Percentiles rank a stretch among this genome's conserved stretches.
Evolutionary conservation across 1,140 invertebrate species (phyloP).

Genomic region (Helicoverpa zea): DNA sequence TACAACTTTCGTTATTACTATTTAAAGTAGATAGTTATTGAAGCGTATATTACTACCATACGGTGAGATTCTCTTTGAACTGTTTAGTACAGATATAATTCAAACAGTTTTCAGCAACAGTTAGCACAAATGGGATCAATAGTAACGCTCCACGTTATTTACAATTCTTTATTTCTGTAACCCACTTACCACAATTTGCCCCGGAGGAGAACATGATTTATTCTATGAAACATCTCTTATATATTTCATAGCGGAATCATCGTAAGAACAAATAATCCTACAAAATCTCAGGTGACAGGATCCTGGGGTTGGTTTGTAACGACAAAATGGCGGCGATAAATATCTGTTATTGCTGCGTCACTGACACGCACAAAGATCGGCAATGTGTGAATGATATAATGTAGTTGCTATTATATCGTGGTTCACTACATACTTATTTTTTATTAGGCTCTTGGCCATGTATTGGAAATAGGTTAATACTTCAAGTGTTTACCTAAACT

Average conservation of each 20-base stretch:
- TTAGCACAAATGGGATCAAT: no score
- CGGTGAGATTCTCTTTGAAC: background rate
- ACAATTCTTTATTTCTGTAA: background rate
- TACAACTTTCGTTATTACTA: background rate
- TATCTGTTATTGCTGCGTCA: conserved; percentile 50
- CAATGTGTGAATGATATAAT: conserved; percentile 50
- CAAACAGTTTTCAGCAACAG: conserved; percentile 1
- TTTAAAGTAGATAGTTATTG: background rate
- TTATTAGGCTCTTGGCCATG: conserved; percentile 15
- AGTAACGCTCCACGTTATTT: background rate
- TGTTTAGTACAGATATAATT: background rate
- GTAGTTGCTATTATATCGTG: conserved; percentile 4
- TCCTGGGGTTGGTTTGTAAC: conserved; percentile 33
- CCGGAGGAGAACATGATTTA: background rate
- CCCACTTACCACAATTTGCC: background rate
- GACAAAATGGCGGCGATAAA: conserved; percentile 46
- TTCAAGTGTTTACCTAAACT: background rate
- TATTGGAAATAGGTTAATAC: background rate
- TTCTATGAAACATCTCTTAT: conserved; percentile 9
- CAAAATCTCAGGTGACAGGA: conserved; percentile 44
- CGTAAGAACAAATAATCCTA: conserved; percentile 40
- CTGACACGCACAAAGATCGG: conserved; percentile 32
- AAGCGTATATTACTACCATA: background rate
- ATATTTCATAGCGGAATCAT: conserved; percentile 28
- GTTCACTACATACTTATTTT: conserved; percentile 3